Evolutionary conservation across 2,113 vertebrate genomes (phyloP).

Genomic region (Miniopterus natalensis): DNA sequence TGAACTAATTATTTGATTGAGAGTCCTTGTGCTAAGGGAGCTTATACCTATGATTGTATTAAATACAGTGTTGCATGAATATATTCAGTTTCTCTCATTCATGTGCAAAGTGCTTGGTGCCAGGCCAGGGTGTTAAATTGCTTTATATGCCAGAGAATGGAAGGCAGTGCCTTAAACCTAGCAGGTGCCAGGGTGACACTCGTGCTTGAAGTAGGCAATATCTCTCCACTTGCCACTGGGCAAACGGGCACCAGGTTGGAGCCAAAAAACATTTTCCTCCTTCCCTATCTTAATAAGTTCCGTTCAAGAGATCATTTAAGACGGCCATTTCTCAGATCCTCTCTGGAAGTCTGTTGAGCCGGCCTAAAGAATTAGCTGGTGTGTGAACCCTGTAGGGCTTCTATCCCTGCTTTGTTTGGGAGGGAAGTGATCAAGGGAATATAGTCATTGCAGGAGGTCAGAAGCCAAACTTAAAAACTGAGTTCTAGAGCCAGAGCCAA

Average conservation of each 20-base stretch:
- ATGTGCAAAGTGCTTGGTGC: background rate
- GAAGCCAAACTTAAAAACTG: conserved; percentile 35
- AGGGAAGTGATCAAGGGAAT: background rate
- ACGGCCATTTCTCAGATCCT: background rate
- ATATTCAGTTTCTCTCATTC: background rate
- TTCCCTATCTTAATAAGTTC: background rate
- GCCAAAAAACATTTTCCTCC: background rate
- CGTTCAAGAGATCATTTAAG: background rate
- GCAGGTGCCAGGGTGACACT: background rate
- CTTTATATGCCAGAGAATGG: background rate
- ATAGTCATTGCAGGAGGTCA: background rate
- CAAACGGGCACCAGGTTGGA: background rate
- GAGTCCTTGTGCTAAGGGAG: background rate
- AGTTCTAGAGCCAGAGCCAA: conserved; percentile 17
- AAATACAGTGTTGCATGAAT: background rate
- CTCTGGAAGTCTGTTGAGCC: conserved; percentile 6
- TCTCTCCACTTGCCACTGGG: background rate
- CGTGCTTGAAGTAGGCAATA: background rate
- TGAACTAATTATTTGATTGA: conserved; percentile 9
- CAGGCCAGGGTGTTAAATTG: background rate
- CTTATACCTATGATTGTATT: background rate
- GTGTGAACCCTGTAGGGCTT: background rate
- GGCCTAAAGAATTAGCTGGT: conserved; percentile 5
- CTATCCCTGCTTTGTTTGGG: background rate
- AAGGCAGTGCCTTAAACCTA: background rate